Base-by-base conservation (phyloP, 2,797 vertebrate genomes). In the Acomys russatus region DNA sequence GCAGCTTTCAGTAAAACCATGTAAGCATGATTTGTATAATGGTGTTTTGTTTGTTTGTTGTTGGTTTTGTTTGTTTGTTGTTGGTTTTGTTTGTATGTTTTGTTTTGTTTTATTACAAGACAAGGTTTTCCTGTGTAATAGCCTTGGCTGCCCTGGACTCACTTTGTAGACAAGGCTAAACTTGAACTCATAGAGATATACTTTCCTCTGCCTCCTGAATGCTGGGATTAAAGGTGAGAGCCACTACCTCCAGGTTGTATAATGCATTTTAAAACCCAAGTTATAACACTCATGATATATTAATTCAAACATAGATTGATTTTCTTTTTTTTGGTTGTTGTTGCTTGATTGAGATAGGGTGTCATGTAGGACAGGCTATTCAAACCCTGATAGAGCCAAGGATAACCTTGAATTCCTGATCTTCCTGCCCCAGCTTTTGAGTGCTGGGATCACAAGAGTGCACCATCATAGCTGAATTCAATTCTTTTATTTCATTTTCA, bases 251-350 rank as follows among this genome's bases (percentile, higher is more conserved):
- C 56, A 14, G 5, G 17, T 17, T 70, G 59, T 59, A 35, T 7
- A 74, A 30, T 38, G 15, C 35, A 64, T 89, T 93, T 92, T 28
- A 51, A 90, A 93, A 88, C 17, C 28, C 54, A 94, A 30, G 44
- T 83, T 78, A 79, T 51, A 85, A 92, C 23, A 4, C 23, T 70
- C 85, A 35, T 0, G 12, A 61, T 74, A 51, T 82, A 82, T 17
- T 83, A 30, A 61, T 83, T 38, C 90, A 91, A 94, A 77, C 22
- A 61, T 23, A 38, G 51, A n/a, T 9, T 35, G 1, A 88, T n/a
- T 38, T 51, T n/a, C 85, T 92, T 86, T 88, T 88, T 91, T 9
- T 74, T 38, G 20, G 44, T 51, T 71, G 18, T 9, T 74, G 38
- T 84, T 84, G 25, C 17, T 66, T 66, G 49, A 2, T 84, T 66